Evolutionary conservation across 1,140 invertebrate genomes (phyloP).

Genomic region (Halictus rubicundus): DNA sequence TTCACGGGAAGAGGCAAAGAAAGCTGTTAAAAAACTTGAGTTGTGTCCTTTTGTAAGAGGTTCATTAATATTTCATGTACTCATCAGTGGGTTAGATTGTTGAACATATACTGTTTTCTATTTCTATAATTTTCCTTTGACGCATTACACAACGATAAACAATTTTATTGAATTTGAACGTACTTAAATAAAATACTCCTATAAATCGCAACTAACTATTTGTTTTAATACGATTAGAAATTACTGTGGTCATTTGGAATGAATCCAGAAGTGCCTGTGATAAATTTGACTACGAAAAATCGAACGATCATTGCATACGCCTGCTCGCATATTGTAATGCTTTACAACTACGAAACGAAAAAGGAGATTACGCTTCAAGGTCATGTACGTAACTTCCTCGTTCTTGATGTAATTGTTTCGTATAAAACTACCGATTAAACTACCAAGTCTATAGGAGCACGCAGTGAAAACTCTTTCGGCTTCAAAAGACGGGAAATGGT

Average conservation of each 20-base stretch:
- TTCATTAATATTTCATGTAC: background rate
- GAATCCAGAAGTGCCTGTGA: conserved; percentile 78
- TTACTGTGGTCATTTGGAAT: conserved; percentile 83
- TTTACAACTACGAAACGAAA: conserved; percentile 81
- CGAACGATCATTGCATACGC: conserved; percentile 80
- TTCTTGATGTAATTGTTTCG: background rate
- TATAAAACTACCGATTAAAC: conserved; percentile 7
- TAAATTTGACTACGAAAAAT: conserved; percentile 80
- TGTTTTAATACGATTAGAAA: conserved; percentile 64
- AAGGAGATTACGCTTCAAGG: conserved; percentile 81
- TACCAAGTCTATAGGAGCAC: conserved; percentile 74
- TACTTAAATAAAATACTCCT: background rate
- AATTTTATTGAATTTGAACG: background rate
- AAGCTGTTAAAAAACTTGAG: background rate
- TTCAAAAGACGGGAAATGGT: conserved; percentile 78
- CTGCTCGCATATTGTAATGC: conserved; percentile 79
- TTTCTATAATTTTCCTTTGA: too few relatives aligned
- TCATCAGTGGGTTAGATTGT: background rate
- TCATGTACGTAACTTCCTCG: conserved; percentile 78
- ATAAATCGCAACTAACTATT: background rate
- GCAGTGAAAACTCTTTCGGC: conserved; percentile 74
- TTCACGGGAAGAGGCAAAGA: background rate
- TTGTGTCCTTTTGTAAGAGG: conserved; percentile 48
- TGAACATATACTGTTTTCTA: too few relatives aligned
- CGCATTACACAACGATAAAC: too few relatives aligned